phyloP scores from a whole-genome alignment of 2,113 vertebrate species.

The Prunella himalayana region DNA sequence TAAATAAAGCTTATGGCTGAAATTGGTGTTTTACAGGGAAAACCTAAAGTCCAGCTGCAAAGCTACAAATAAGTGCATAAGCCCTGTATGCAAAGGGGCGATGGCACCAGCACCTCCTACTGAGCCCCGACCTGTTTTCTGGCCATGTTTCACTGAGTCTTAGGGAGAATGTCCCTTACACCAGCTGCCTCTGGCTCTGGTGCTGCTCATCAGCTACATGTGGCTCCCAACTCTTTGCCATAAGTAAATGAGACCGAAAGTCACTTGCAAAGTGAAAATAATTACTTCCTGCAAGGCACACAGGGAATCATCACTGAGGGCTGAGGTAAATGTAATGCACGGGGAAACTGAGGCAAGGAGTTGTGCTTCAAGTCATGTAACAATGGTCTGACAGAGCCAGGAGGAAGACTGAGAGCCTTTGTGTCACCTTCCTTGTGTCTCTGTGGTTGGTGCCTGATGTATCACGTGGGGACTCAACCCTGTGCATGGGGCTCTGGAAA shows the following conservation, averaged over 20 bases:
- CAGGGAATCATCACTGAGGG: neutral
- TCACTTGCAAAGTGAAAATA: neutral
- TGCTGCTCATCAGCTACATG: neutral
- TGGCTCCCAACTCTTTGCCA: neutral
- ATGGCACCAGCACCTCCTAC: fast-evolving
- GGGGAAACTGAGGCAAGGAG: neutral
- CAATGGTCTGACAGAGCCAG: neutral
- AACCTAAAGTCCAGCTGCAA: neutral
- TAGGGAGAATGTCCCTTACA: neutral
- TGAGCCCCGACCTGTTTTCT: fast-evolving
- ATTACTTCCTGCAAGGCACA: neutral
- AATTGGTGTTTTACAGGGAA: neutral
- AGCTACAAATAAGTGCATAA: neutral
- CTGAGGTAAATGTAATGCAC: neutral
- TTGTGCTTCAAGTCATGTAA: neutral
- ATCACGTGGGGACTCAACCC: fast-evolving
- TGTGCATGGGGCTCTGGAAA: fast-evolving
- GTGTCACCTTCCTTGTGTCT: neutral
- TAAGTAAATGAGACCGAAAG: neutral
- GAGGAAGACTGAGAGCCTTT: neutral
- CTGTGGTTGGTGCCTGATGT: neutral
- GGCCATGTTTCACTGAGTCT: neutral
- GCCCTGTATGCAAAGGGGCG: neutral
- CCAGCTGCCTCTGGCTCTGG: neutral
- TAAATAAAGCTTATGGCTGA: slow-evolving; percentile 20